Conservation (phyloP, 1,140 invertebrate species). For the Drosophila paulistorum region DNA sequence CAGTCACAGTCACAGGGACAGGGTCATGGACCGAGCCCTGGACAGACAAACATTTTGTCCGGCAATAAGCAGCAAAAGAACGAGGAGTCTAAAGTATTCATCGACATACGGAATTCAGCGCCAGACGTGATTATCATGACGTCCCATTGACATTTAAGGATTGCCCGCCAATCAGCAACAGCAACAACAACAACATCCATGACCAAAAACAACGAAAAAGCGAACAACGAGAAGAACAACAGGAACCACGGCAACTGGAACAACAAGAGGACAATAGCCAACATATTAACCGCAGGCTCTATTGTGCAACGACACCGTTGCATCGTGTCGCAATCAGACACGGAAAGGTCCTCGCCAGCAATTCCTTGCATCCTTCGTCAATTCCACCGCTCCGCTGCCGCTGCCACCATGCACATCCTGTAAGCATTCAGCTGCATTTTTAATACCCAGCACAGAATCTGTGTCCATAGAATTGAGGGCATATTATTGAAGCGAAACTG, state of each 20-base stretch:
- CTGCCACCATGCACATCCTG: not conserved
- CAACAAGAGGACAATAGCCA: slow-evolving; percentile 57
- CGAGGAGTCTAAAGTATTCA: slow-evolving; percentile 81
- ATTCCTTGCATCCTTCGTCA: not conserved
- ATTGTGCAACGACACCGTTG: slow-evolving; percentile 22
- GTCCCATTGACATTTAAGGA: slow-evolving; percentile 87
- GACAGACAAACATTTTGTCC: slow-evolving; percentile 44
- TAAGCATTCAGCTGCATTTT: slow-evolving; percentile 11
- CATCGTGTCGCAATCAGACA: slow-evolving; percentile 28
- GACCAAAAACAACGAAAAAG: slow-evolving; percentile 18
- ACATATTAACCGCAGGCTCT: slow-evolving; percentile 73
- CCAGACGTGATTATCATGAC: slow-evolving; percentile 93
- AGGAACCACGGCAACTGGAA: slow-evolving; percentile 20
- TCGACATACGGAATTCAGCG: slow-evolving; percentile 88
- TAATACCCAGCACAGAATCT: not conserved
- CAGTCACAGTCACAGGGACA: slow-evolving; percentile 42
- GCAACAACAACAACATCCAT: slow-evolving; percentile 30
- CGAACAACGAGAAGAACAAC: slow-evolving; percentile 21
- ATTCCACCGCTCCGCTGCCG: not conserved
- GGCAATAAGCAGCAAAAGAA: slow-evolving; percentile 57
- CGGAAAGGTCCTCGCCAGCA: slow-evolving; percentile 14
- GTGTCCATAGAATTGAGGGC: too few relatives aligned
- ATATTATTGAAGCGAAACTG: too few relatives aligned
- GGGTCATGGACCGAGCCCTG: slow-evolving; percentile 40
- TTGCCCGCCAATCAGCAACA: slow-evolving; percentile 69